phyloP scores from a whole-genome alignment of 2,888 invertebrate genomes.

The Villa cingulata region DNA sequence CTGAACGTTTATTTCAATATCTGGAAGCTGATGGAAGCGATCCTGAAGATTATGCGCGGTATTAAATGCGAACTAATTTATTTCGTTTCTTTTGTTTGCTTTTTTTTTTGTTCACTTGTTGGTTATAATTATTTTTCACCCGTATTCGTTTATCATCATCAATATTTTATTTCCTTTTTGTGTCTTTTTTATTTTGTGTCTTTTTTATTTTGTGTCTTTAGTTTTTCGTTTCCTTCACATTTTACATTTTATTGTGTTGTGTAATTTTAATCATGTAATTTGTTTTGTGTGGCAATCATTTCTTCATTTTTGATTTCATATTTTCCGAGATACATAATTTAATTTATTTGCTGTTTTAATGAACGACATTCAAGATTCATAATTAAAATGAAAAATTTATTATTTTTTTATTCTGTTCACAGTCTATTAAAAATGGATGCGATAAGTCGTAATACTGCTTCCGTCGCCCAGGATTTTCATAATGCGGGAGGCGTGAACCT shows the following conservation, averaged over 20 bases:
- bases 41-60: slow-evolving; percentile 40
- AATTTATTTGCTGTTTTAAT: not conserved
- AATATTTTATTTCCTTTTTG: not conserved
- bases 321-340: not conserved
- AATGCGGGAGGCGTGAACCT: slow-evolving; percentile 45
- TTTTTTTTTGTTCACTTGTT: too few species aligned
- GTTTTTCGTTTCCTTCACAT: not conserved
- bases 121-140: not conserved
- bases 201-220: not conserved
- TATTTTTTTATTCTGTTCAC: slow-evolving; percentile 7
- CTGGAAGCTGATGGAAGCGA: slow-evolving; percentile 62
- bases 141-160: slow-evolving; percentile 1
- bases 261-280: too few species aligned
- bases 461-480: slow-evolving; percentile 47
- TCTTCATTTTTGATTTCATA: slow-evolving; percentile 10
- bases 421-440: slow-evolving; percentile 38
- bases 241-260: too few species aligned
- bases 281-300: too few species aligned
- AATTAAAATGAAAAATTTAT: not conserved
- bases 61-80: slow-evolving; percentile 13
- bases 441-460: slow-evolving; percentile 37
- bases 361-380: not conserved
- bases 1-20: slow-evolving; percentile 56
- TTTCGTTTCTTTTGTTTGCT: too few species aligned
- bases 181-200: slow-evolving; percentile 8